Percentiles rank a stretch among this genome's conserved stretches.
Conservation (phyloP, 2,888 invertebrate species). For the Acronicta psi region DNA sequence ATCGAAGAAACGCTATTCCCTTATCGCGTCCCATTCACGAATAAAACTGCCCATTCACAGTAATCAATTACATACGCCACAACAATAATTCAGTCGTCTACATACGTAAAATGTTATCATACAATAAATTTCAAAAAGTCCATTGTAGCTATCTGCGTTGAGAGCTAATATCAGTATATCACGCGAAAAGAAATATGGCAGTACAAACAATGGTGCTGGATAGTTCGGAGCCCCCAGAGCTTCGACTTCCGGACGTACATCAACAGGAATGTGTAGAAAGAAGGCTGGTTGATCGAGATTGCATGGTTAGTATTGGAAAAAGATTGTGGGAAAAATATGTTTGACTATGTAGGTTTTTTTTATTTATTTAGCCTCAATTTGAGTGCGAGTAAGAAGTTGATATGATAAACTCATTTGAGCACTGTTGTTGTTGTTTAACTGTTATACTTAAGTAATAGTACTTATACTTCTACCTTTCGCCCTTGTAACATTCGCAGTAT, state of each 20-base stretch:
- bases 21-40: constrained; percentile 21
- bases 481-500: too few relatives aligned
- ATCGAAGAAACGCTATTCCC: background rate
- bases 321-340: constrained; percentile 4
- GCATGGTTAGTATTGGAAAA: constrained; percentile 36
- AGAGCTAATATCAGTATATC: constrained; percentile 59
- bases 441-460: too few relatives aligned
- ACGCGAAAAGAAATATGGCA: constrained; percentile 57
- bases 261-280: constrained; percentile 44
- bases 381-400: too few relatives aligned
- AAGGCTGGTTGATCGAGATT: constrained; percentile 27
- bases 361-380: constrained; percentile 13
- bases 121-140: constrained; percentile 55
- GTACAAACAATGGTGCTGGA: constrained; percentile 42
- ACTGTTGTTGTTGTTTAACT: too few relatives aligned
- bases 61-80: constrained; percentile 36
- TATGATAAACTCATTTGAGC: too few relatives aligned
- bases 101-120: constrained; percentile 46
- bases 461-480: too few relatives aligned
- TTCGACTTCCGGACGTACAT: constrained; percentile 36
- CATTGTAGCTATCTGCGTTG: constrained; percentile 53
- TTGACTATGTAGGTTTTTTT: constrained; percentile 16
- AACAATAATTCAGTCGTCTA: constrained; percentile 30
- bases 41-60: constrained; percentile 15
- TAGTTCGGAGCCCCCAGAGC: constrained; percentile 47